Evolutionary conservation across 2,113 vertebrate genomes (phyloP).

Genomic region (Phainopepla nitens): DNA sequence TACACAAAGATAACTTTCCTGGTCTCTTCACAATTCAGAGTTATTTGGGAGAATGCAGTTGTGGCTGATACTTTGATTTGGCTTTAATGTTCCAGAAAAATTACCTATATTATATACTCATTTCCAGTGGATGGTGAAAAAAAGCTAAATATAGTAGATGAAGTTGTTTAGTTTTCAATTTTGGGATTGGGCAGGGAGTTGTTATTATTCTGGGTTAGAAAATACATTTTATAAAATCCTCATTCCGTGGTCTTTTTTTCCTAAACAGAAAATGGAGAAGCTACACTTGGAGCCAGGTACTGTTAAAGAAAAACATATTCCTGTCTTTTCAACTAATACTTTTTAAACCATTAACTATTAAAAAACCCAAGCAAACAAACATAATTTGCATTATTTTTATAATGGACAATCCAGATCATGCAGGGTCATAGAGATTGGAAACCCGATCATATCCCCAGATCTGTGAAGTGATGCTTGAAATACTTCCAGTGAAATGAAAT

Average conservation of each 20-base stretch:
- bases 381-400: conserved; percentile 61
- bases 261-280: conserved; percentile 77
- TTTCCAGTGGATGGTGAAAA: neutral
- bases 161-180: neutral
- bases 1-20: neutral
- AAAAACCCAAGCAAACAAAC: conserved; percentile 27
- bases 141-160: neutral
- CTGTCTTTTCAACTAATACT: conserved; percentile 62
- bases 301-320: conserved; percentile 71
- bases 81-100: neutral
- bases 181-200: neutral
- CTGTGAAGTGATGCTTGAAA: conserved; percentile 66
- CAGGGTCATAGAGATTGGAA: conserved; percentile 84
- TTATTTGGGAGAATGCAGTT: neutral
- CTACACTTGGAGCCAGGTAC: conserved; percentile 88
- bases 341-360: conserved; percentile 67
- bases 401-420: conserved; percentile 62
- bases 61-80: neutral
- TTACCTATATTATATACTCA: fast-evolving
- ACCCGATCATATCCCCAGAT: conserved; percentile 80
- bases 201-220: neutral
- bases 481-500: conserved; percentile 21
- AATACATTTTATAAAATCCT: neutral
- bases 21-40: neutral
- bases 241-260: neutral